Percentiles rank a stretch among this genome's conserved stretches.
Evolutionary conservation across 2,888 invertebrate genomes (phyloP).

Genomic region (Ophonus ardosiacus): DNA sequence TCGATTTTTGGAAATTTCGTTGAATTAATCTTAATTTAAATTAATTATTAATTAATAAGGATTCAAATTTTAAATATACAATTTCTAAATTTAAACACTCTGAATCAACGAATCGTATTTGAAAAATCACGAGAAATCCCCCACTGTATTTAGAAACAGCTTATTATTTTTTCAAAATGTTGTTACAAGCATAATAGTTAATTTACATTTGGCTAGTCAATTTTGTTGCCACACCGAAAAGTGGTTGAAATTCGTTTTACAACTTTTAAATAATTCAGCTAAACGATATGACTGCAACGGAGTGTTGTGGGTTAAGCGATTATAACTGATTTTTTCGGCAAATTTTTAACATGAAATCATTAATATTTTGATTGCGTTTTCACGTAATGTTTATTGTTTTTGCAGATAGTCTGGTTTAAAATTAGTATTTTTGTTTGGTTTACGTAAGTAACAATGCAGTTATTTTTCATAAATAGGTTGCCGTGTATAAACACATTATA

Average conservation of each 20-base stretch:
- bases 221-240: conserved; percentile 2
- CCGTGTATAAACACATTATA: not conserved
- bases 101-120: too few species aligned
- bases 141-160: not conserved
- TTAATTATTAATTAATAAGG: too few species aligned
- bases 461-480: not conserved
- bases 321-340: conserved; percentile 21
- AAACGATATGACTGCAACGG: conserved; percentile 9
- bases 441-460: not conserved
- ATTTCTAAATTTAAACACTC: too few species aligned
- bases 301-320: conserved; percentile 6
- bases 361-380: conserved; percentile 13
- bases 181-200: not conserved
- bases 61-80: too few species aligned
- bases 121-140: not conserved
- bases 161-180: not conserved
- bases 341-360: conserved; percentile 18
- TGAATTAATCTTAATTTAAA: too few species aligned
- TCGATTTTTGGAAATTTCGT: too few species aligned
- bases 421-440: not conserved
- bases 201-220: not conserved
- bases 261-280: conserved; percentile 36
- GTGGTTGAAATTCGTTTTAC: conserved; percentile 16
- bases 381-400: conserved; percentile 7
- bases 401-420: not conserved